phyloP scores from a whole-genome alignment of 2,113 vertebrate species.

The Manacus vitellinus region DNA sequence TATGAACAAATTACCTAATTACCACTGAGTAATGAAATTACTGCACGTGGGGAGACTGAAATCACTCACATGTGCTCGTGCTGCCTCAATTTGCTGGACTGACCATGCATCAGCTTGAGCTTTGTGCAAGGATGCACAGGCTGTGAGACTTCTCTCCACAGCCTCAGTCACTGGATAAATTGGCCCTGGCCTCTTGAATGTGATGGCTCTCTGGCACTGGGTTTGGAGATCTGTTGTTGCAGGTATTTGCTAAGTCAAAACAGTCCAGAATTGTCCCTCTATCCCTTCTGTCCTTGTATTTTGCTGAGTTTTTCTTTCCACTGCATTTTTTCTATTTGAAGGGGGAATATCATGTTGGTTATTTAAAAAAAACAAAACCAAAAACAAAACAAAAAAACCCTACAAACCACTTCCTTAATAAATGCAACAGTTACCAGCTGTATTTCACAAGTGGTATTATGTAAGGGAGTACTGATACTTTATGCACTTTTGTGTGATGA shows the following conservation, averaged over 20 bases:
- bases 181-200: not conserved
- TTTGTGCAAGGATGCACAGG: not conserved
- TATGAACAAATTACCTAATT: conserved; percentile 7
- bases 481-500: not conserved
- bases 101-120: not conserved
- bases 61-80: not conserved
- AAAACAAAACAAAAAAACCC: no score
- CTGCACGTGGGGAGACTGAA: not conserved
- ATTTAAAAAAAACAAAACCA: not conserved
- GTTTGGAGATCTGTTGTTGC: not conserved
- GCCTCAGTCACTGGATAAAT: not conserved
- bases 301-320: not conserved
- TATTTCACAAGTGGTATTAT: not conserved
- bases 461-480: not conserved
- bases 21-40: not conserved
- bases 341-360: not conserved
- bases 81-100: not conserved
- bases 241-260: not conserved
- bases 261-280: not conserved
- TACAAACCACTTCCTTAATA: not conserved
- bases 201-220: not conserved
- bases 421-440: not conserved
- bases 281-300: not conserved
- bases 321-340: not conserved
- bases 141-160: not conserved